These are phyloP conservation scores for Calephelis nemesis DNA, from an alignment of 1,140 invertebrate species.

Conservation along the genomic window DNA sequence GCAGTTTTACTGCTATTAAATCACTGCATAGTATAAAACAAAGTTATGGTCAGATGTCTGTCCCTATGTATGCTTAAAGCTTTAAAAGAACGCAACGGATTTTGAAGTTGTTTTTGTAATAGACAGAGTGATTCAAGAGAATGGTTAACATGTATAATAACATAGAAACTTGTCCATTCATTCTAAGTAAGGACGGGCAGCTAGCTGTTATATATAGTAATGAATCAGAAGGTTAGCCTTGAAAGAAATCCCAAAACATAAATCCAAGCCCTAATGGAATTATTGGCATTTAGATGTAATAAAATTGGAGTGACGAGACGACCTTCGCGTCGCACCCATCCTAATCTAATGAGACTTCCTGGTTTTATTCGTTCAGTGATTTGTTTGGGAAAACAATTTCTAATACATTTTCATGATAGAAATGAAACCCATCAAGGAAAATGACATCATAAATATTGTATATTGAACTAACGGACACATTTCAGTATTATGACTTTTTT, in stretches of 20 bases:
- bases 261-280: conserved; percentile 43
- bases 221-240: conserved; percentile 7
- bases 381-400: conserved; percentile 37
- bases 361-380: conserved; percentile 30
- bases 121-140: no score
- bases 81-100: no score
- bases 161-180: no score
- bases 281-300: conserved; percentile 58
- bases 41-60: no score
- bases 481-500: no score
- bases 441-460: neutral
- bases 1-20: no score
- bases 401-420: conserved; percentile 15
- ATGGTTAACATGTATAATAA: no score
- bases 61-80: no score
- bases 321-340: conserved; percentile 34
- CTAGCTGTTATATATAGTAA: neutral
- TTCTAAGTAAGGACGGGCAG: no score
- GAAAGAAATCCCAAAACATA: conserved; percentile 7
- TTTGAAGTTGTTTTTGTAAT: no score
- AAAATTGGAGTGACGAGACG: conserved; percentile 56
- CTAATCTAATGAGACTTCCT: conserved; percentile 39
- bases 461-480: no score
- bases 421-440: neutral
- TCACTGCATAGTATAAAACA: no score